A percentile compares a stretch with the other conserved stretches of the same genome.
phyloP scores from a whole-genome alignment of 2,888 invertebrate genomes.

The Neelides folsomi region DNA sequence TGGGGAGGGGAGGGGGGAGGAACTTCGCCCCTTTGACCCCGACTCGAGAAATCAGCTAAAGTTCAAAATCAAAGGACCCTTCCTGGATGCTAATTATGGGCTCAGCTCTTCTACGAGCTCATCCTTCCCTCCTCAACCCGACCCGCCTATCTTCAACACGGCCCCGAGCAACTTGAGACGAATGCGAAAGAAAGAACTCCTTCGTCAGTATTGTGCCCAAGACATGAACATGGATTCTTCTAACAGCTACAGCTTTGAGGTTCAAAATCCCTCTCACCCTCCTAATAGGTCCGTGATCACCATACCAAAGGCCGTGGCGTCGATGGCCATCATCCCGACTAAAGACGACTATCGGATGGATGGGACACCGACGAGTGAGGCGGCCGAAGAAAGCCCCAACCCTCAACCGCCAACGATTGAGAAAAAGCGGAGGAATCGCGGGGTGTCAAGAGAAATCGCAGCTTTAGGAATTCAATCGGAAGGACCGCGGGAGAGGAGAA shows the following conservation, averaged over 20 bases:
- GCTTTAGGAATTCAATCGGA: slow-evolving; percentile 30
- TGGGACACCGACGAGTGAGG: slow-evolving; percentile 7
- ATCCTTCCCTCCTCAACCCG: slow-evolving; percentile 13
- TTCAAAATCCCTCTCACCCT: slow-evolving; percentile 37
- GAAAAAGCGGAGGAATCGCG: slow-evolving; percentile 40
- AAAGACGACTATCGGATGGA: slow-evolving; percentile 55
- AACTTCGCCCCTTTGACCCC: slow-evolving; percentile 4
- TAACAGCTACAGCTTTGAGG: slow-evolving; percentile 42
- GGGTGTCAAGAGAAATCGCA: slow-evolving; percentile 36
- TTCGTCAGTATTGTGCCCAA: slow-evolving; percentile 71
- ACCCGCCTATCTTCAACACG: slow-evolving; percentile 20
- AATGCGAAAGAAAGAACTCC: slow-evolving; percentile 78
- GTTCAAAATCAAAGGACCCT: slow-evolving; percentile 79
- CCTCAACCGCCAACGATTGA: slow-evolving; percentile 23
- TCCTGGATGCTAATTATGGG: slow-evolving; percentile 59
- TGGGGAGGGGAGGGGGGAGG: slow-evolving; percentile 3
- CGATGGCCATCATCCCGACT: slow-evolving; percentile 74
- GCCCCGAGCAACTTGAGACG: slow-evolving; percentile 58
- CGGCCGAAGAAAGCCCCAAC: slow-evolving; percentile 1
- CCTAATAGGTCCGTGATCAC: slow-evolving; percentile 59
- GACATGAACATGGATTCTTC: slow-evolving; percentile 66
- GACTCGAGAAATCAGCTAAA: slow-evolving; percentile 76
- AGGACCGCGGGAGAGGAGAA: slow-evolving; percentile 19
- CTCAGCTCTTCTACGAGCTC: slow-evolving; percentile 10
- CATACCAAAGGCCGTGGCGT: slow-evolving; percentile 77